phyloP scores from a whole-genome alignment of 2,113 vertebrate genomes.

The Strix aluco region DNA sequence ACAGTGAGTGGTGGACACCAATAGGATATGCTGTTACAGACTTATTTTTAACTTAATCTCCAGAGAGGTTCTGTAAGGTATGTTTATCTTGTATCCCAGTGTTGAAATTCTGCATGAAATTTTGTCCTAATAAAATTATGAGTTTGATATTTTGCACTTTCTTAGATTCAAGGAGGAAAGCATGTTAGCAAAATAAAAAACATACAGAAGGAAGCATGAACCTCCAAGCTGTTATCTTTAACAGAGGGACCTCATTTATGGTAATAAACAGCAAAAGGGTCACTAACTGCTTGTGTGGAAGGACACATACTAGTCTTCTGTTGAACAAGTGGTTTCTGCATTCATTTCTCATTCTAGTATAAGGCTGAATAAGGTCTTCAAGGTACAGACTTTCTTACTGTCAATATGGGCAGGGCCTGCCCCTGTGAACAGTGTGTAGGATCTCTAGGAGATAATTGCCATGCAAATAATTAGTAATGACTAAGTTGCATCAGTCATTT shows the following conservation, averaged over 20 bases:
- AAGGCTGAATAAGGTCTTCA: neutral
- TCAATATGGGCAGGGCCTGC: neutral
- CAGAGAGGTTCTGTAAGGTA: neutral
- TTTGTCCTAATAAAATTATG: neutral
- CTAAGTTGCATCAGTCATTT: neutral
- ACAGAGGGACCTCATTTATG: neutral
- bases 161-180: neutral
- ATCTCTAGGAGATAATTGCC: neutral
- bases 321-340: neutral
- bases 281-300: neutral
- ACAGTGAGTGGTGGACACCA: neutral
- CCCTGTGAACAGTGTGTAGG: neutral
- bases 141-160: neutral
- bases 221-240: neutral
- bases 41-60: neutral
- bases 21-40: neutral
- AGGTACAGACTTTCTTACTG: neutral
- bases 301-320: neutral
- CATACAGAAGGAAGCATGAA: neutral
- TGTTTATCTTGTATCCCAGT: neutral
- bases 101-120: neutral
- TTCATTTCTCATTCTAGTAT: neutral
- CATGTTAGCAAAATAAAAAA: neutral
- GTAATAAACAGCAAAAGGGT: neutral
- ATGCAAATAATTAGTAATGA: neutral